Base-by-base conservation (phyloP, 1,140 invertebrate genomes). In the Babylonia areolata region DNA sequence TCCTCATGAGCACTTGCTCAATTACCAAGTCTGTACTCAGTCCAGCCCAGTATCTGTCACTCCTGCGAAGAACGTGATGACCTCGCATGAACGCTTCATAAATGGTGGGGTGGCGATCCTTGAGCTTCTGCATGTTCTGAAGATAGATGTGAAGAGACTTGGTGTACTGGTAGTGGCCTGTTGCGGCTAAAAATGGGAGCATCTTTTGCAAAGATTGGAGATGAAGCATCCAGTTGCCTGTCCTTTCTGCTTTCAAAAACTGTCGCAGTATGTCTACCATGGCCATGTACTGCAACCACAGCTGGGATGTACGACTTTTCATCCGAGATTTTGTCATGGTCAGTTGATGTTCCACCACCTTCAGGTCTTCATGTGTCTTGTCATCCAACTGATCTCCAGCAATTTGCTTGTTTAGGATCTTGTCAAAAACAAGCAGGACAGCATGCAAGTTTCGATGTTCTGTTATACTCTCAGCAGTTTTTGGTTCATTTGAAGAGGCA, bases 81-180 rank as follows among this genome's bases (percentile, higher is more conserved):
- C 86, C 86, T 28, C 78, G 11, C 31, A 85, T 28, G 33, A 81
- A 86, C 6, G 23, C 9, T 3, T 64, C 0, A 42, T 81, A 51
- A 3, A 78, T 46, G 20, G 54, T 28, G 28, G 85, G 51, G 51
- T 86, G 33, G 28, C 6, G 20, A n/a, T 88, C 82, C 78, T 91
- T 33, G 83, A 93, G 88, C 85, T 91, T 42, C 83, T 73, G 0
- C 93, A 93, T 94, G 90, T 94, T 88, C 93, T 95, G 94, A 20
- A 95, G 79, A 89, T 95, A 95, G 35, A 95, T 82, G 64, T 93
- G 92, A 69, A 90, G 88, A 83, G 92, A 94, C 92, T 95, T 95
- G 11, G 94, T 94, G 89, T 95, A 95, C 54, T 92, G 85, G 85
- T 92, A 92, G 88, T 95, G 95, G 35, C 94, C 94, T 84, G 89